phyloP scores from a whole-genome alignment of 1,140 invertebrate species.

The Melipona quadrifasciata region DNA sequence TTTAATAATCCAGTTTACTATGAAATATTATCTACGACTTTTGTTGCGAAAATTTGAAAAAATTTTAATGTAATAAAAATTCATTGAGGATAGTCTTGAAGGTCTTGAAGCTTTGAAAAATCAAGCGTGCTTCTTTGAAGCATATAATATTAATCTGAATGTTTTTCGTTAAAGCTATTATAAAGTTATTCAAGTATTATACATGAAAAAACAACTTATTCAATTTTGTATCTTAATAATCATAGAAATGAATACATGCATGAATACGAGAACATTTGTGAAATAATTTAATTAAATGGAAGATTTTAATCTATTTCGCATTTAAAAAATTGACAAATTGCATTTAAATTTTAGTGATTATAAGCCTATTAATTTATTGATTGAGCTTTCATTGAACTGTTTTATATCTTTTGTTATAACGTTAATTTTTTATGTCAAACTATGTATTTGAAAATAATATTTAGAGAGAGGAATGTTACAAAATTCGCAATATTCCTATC shows the following conservation, averaged over 20 bases:
- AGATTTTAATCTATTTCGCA: neutral
- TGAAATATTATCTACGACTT: neutral
- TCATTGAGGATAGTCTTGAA: too few species aligned
- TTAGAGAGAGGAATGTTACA: neutral
- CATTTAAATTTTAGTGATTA: neutral
- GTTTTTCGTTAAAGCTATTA: too few species aligned
- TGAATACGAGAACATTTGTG: neutral
- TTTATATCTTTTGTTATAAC: neutral
- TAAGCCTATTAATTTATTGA: neutral
- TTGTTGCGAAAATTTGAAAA: too few species aligned
- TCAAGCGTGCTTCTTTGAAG: too few species aligned
- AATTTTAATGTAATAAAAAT: too few species aligned
- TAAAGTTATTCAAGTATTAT: too few species aligned
- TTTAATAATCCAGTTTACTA: neutral
- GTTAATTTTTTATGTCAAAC: too few species aligned
- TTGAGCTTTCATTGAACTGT: neutral
- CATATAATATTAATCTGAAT: too few species aligned
- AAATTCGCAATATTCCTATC: neutral
- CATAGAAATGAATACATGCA: neutral
- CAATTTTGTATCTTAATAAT: neutral
- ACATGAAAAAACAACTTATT: neutral
- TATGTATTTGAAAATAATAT: neutral
- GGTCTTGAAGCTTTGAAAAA: too few species aligned
- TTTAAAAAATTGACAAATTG: neutral
- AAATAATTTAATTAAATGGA: neutral